Base-by-base conservation (phyloP, 1,140 invertebrate genomes). In the Dendrolimus punctatus region DNA sequence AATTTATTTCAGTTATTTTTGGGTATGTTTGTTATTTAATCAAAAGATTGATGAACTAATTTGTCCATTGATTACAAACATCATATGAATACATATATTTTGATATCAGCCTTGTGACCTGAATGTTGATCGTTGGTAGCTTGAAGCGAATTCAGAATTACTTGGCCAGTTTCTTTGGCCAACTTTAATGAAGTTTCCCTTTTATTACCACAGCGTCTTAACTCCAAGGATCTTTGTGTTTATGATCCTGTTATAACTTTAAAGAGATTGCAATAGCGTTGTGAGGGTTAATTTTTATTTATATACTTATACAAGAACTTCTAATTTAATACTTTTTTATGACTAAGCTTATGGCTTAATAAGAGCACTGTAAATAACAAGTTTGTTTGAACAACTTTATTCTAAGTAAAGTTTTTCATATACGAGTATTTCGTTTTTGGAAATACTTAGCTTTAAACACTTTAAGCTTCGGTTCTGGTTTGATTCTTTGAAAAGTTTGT, bases 201-300 rank as follows among this genome's bases (percentile, higher is more conserved):
- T 80, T 81, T 81, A 81, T 76, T 76, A 73, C 73, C 58, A 56
- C 51, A 52, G 57, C 64, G 68, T 65, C 61, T 76, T 70, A 65
- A 76, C 75, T 70, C 66, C 68, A 67, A 74, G 73, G 71, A 76
- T 76, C 71, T 69, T 73, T 76, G 69, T 71, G 73, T 78, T 79
- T 79, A 81, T 72, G 73, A 76, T 79, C 70, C 68, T 70, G 71
- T 73, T 77, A 76, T 68, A 79, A 76, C 59, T 76, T 78, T 81
- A 69, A 73, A 71, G 72, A 76, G 66, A 66, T 75, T 67, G 64
- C 64, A 65, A 63, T 59, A 57, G 55, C 58, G 56, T 51, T 57
- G 54, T 59, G 44, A 59, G 49, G 44, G 41, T 54, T 57, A 60
- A 62, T 62, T 66, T 73, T 72, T 68, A 63, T 73, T 68, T 62